These are phyloP conservation scores for Ceratotherium simum DNA, from an alignment of 2,113 vertebrate genomes.

Conservation along the genomic window DNA sequence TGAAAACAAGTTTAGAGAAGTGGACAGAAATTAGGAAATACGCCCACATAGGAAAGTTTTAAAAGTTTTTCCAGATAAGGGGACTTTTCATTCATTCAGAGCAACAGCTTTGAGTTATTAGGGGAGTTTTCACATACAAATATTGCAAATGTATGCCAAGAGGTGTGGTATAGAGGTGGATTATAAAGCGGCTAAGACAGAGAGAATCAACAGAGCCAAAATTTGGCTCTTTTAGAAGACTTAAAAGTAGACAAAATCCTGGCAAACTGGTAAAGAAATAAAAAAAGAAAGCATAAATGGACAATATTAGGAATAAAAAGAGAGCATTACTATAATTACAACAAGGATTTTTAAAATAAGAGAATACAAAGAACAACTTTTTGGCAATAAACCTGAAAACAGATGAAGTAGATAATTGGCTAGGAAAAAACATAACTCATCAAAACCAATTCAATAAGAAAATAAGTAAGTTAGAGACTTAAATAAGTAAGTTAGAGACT, in stretches of 20 bases:
- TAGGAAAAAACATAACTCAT: neutral
- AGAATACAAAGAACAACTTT: conserved; percentile 5
- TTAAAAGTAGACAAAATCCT: neutral
- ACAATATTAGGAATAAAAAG: neutral
- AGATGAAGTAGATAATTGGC: neutral
- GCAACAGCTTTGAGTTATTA: conserved; percentile 7
- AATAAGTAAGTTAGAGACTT: neutral
- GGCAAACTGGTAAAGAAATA: conserved; percentile 1
- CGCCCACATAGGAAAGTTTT: neutral
- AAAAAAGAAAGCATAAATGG: neutral
- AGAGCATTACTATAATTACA: neutral
- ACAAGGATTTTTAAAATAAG: neutral
- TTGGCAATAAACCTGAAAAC: neutral
- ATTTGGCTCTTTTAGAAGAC: neutral
- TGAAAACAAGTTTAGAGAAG: neutral
- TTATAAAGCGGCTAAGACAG: conserved; percentile 20
- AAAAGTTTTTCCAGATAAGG: neutral
- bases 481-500: neutral
- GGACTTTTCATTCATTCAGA: conserved; percentile 44
- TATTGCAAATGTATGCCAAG: neutral
- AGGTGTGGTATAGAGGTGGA: neutral
- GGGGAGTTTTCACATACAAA: conserved; percentile 46
- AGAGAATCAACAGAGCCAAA: neutral
- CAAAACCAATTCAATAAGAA: conserved; percentile 42
- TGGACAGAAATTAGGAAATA: conserved; percentile 34